A percentile compares a stretch with the other conserved stretches of the same genome.
Evolutionary conservation across 2,797 vertebrate genomes (phyloP).

Genomic region (Scolopax rusticola): DNA sequence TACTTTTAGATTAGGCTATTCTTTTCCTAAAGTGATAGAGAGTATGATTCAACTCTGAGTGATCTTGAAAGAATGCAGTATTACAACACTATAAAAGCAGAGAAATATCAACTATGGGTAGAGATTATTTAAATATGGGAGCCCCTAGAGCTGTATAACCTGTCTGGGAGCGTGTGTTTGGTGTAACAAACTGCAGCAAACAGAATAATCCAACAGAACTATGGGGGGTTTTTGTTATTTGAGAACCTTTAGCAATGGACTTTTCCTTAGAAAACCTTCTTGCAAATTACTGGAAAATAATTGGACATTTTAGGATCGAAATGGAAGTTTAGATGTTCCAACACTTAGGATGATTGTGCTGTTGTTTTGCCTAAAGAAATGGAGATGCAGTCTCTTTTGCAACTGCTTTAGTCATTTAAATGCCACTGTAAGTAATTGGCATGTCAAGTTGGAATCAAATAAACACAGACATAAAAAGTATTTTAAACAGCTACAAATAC

Average conservation of each 20-base stretch:
- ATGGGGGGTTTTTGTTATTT: not conserved
- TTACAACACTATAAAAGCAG: constrained; percentile 34
- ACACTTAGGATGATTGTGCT: not conserved
- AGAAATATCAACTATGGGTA: constrained; percentile 29
- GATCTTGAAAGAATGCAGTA: constrained; percentile 43
- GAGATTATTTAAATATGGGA: constrained; percentile 40
- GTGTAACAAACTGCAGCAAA: constrained; percentile 17
- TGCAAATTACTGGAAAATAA: not conserved
- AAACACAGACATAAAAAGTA: constrained; percentile 1
- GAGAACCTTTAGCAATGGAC: not conserved
- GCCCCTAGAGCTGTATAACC: constrained; percentile 57
- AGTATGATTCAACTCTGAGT: constrained; percentile 25
- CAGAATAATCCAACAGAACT: not conserved
- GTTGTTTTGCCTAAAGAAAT: constrained; percentile 17
- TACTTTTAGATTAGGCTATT: constrained; percentile 32
- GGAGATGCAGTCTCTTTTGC: constrained; percentile 5
- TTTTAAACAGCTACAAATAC: constrained; percentile 19
- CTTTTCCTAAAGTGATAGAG: not conserved
- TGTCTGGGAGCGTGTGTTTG: constrained; percentile 42
- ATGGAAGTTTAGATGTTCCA: not conserved
- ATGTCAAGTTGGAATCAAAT: not conserved
- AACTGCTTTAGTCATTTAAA: constrained; percentile 43
- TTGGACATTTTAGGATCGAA: not conserved
- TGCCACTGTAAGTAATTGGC: not conserved
- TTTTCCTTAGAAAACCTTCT: not conserved